phyloP scores from a whole-genome alignment of 2,888 invertebrate genomes.

The Halictus ligatus region DNA sequence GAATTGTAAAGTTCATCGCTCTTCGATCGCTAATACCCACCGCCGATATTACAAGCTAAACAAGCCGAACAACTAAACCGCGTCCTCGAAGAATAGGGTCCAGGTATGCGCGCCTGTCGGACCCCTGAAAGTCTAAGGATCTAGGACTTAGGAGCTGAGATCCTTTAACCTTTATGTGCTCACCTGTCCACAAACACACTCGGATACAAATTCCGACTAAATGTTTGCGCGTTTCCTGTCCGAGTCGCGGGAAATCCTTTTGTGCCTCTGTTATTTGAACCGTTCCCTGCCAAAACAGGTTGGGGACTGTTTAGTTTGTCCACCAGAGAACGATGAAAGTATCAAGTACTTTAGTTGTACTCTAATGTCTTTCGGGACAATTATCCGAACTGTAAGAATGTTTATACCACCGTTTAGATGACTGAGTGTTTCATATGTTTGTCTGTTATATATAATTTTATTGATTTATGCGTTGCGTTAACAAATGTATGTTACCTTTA shows the following conservation, averaged over 20 bases:
- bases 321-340: not conserved
- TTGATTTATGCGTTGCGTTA: too few relatives aligned
- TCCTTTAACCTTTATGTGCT: not conserved
- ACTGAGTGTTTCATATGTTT: too few relatives aligned
- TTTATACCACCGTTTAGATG: too few relatives aligned
- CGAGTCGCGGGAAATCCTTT: not conserved
- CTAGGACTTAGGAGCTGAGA: not conserved
- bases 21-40: constrained; percentile 19
- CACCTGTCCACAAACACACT: not conserved
- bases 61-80: not conserved
- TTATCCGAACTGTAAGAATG: too few relatives aligned
- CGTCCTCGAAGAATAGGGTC: not conserved
- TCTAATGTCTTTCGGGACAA: not conserved
- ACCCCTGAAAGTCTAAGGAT: not conserved
- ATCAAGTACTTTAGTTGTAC: not conserved
- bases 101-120: not conserved
- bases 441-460: too few relatives aligned
- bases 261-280: not conserved
- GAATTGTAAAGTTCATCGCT: constrained; percentile 47
- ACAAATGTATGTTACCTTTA: too few relatives aligned
- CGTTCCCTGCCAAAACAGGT: not conserved
- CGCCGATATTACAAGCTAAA: not conserved
- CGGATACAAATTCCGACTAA: not conserved
- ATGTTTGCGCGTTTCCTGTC: not conserved
- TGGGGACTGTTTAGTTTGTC: not conserved